Evolutionary conservation across 2,113 vertebrate genomes (phyloP).

Genomic region (Sisor rabdophorus): DNA sequence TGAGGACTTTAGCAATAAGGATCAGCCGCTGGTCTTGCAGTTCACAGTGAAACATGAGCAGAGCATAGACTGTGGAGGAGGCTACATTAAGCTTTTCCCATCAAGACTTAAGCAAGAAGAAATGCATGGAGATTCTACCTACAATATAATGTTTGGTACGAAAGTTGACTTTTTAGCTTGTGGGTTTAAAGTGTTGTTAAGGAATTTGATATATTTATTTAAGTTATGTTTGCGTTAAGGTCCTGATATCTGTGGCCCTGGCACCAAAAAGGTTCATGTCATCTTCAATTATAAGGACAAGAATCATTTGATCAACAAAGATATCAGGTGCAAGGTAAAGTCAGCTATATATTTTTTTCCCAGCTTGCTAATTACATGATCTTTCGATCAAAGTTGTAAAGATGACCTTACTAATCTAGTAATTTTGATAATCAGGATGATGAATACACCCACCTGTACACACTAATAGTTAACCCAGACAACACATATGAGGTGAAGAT

Average conservation of each 20-base stretch:
- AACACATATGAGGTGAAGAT: constrained; percentile 86
- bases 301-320: constrained; percentile 81
- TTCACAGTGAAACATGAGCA: constrained; percentile 82
- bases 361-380: neutral
- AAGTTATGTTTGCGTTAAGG: constrained; percentile 59
- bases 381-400: neutral
- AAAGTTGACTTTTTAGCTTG: neutral
- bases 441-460: constrained; percentile 79
- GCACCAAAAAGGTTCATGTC: constrained; percentile 82
- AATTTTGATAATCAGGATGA: constrained; percentile 67
- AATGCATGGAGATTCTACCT: constrained; percentile 73
- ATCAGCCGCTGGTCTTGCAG: constrained; percentile 70
- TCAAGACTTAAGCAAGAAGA: constrained; percentile 72
- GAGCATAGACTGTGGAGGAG: constrained; percentile 75
- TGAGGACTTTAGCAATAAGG: constrained; percentile 73
- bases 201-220: neutral
- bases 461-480: constrained; percentile 75
- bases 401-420: neutral
- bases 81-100: constrained; percentile 77
- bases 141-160: constrained; percentile 80
- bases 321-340: constrained; percentile 78
- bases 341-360: neutral
- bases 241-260: constrained; percentile 83
- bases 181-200: neutral
- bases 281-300: constrained; percentile 83